Percentiles rank a stretch among this genome's conserved stretches.
Conservation (phyloP, 1,140 invertebrate genomes). For the Portunus trituberculatus region DNA sequence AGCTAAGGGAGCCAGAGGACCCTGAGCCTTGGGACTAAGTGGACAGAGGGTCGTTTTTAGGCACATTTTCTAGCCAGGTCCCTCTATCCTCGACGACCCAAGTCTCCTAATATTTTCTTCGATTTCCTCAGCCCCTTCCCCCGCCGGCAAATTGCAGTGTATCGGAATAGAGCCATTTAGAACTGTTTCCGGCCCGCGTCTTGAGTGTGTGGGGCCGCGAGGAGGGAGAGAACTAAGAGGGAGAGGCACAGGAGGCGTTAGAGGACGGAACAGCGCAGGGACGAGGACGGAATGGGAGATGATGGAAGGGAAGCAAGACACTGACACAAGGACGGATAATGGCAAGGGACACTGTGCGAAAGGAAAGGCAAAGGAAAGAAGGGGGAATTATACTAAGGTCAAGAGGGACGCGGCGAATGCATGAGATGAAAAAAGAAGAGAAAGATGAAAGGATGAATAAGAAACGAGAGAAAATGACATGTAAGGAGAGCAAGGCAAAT, state of each 20-base stretch:
- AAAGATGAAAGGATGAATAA: conserved; percentile 10
- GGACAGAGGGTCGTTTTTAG: conserved; percentile 23
- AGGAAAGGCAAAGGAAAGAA: not conserved
- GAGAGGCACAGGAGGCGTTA: not conserved
- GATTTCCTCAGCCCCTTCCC: conserved; percentile 66
- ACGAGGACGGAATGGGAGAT: not conserved
- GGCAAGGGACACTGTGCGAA: not conserved
- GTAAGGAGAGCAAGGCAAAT: not conserved
- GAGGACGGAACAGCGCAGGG: conserved; percentile 18
- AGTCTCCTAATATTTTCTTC: conserved; percentile 70
- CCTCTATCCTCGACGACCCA: not conserved
- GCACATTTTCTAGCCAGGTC: not conserved
- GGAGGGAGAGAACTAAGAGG: conserved; percentile 30
- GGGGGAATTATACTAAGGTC: not conserved
- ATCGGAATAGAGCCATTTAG: conserved; percentile 76
- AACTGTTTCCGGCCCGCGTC: conserved; percentile 58
- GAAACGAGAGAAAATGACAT: not conserved
- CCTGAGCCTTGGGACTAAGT: not conserved
- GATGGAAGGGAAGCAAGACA: not conserved
- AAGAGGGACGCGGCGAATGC: not conserved
- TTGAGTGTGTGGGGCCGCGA: not conserved
- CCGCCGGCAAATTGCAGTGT: conserved; percentile 66
- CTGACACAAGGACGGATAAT: not conserved
- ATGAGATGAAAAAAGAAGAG: not conserved
- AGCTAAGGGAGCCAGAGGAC: not conserved